Percentiles rank a stretch among this genome's conserved stretches.
Evolutionary conservation across 2,113 vertebrate species (phyloP).

Genomic region (Hirundichthys speculiger): DNA sequence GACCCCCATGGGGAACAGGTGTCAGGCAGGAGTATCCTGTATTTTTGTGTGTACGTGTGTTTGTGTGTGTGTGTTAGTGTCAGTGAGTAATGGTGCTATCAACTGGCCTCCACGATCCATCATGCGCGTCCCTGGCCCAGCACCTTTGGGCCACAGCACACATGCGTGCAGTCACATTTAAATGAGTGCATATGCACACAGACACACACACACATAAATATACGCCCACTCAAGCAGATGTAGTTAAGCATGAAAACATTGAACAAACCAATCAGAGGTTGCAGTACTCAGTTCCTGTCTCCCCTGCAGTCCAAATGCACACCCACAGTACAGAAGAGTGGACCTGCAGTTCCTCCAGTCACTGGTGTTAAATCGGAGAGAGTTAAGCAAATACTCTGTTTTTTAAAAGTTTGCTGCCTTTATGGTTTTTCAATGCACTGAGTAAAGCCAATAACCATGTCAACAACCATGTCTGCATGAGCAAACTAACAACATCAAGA

Average conservation of each 20-base stretch:
- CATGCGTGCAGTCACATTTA: conserved; percentile 36
- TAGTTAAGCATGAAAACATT: conserved; percentile 36
- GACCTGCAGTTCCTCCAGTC: neutral
- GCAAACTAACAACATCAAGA: too few relatives aligned
- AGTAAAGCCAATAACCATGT: neutral
- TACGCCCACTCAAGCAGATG: conserved; percentile 33
- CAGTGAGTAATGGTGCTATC: conserved; percentile 98
- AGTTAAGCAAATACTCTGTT: conserved; percentile 3
- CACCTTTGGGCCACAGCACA: conserved; percentile 76
- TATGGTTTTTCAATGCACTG: neutral
- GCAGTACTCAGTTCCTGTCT: neutral
- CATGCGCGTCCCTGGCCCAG: conserved; percentile 83
- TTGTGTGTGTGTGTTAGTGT: conserved; percentile 86
- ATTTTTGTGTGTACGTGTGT: conserved; percentile 50
- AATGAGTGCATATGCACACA: conserved; percentile 28
- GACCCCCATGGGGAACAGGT: conserved; percentile 86
- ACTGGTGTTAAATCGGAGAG: conserved; percentile 1
- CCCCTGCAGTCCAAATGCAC: neutral
- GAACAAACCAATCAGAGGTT: conserved; percentile 16
- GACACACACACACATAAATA: conserved; percentile 59
- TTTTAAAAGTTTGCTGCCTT: conserved; percentile 6
- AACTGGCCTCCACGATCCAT: conserved; percentile 95
- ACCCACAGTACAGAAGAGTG: neutral
- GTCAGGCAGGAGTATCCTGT: conserved; percentile 89
- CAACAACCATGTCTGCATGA: conserved; percentile 5